phyloP scores from a whole-genome alignment of 35 echinoderm and acorn worm genomes.

The Ophioderma brevispina region DNA sequence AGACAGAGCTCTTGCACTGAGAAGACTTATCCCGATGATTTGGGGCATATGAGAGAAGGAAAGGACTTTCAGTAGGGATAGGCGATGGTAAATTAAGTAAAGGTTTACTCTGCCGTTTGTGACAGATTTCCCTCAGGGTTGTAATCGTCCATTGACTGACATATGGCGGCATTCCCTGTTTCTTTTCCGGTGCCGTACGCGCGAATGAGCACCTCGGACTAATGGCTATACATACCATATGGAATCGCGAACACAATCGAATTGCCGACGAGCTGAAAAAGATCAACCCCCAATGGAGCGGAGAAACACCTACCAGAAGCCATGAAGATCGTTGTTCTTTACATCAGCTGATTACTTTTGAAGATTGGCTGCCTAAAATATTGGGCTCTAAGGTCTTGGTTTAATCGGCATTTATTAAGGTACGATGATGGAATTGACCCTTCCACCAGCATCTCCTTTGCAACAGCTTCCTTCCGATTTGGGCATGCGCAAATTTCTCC shows the following conservation, averaged over 20 bases:
- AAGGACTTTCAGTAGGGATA: not conserved
- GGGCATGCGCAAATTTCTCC: not conserved
- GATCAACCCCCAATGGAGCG: not conserved
- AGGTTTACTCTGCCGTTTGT: not conserved
- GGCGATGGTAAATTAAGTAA: not conserved
- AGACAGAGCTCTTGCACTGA: not conserved
- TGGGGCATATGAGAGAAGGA: not conserved
- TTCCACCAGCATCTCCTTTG: not conserved
- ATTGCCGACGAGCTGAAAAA: not conserved
- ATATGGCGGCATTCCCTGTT: not conserved
- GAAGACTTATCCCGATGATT: not conserved
- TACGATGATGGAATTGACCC: not conserved
- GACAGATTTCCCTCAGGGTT: not conserved
- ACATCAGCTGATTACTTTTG: not conserved
- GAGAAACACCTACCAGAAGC: not conserved
- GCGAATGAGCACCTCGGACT: not conserved
- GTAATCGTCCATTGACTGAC: not conserved
- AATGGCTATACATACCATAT: not conserved
- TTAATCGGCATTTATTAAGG: not conserved
- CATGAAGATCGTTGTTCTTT: not conserved
- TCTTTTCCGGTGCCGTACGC: not conserved
- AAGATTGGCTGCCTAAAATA: not conserved
- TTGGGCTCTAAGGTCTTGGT: not conserved
- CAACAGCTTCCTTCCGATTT: not conserved
- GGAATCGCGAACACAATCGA: not conserved